Conservation (phyloP, 2,888 invertebrate species). For the Chromoteleia sp. region DNA sequence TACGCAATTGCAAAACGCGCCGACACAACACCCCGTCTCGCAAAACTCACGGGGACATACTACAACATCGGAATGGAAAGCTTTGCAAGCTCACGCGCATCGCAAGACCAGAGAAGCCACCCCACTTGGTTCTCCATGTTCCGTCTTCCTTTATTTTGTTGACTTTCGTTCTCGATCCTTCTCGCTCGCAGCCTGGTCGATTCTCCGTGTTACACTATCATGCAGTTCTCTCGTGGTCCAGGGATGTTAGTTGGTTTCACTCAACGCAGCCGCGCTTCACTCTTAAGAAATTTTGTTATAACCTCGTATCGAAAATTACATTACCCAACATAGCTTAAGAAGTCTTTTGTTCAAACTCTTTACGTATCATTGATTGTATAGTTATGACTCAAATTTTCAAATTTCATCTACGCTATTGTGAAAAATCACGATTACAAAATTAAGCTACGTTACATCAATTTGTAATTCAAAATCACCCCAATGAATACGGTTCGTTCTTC, state of each 20-base stretch:
- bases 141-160: neutral
- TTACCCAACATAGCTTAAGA: constrained; percentile 32
- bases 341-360: constrained; percentile 19
- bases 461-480: too few relatives aligned
- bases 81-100: constrained; percentile 77
- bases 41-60: constrained; percentile 81
- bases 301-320: constrained; percentile 48
- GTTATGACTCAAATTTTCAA: neutral
- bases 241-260: constrained; percentile 65
- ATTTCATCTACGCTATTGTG: neutral
- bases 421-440: too few relatives aligned
- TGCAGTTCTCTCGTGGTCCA: constrained; percentile 62
- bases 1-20: constrained; percentile 38
- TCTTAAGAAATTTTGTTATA: constrained; percentile 56
- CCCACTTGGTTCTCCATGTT: constrained; percentile 72
- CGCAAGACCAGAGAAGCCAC: constrained; percentile 78
- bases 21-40: constrained; percentile 74
- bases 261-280: constrained; percentile 53
- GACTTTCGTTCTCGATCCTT: neutral
- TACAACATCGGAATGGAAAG: constrained; percentile 81
- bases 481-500: too few relatives aligned
- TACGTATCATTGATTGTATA: constrained; percentile 24
- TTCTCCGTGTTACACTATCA: constrained; percentile 78
- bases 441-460: too few relatives aligned
- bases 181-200: constrained; percentile 78